Conservation (phyloP, 2,888 invertebrate species). For the Pristionchus entomophagus region DNA sequence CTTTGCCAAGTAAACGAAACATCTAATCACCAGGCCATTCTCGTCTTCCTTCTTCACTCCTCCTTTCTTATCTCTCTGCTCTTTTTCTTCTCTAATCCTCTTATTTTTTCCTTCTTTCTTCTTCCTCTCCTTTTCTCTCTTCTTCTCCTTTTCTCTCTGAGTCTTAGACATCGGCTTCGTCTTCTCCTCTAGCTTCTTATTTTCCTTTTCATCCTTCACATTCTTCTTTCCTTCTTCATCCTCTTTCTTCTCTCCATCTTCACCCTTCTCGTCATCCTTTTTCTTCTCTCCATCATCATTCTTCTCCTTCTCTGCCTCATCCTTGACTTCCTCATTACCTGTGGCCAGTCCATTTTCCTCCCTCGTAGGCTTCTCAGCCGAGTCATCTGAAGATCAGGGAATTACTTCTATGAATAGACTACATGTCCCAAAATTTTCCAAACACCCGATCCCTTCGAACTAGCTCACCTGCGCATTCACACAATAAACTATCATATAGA, state of each 20-base stretch:
- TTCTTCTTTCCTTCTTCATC: neutral
- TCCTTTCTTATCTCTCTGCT: no score
- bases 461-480: no score
- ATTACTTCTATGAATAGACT: neutral
- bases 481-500: no score
- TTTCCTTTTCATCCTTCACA: neutral
- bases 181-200: neutral
- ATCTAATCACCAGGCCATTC: no score
- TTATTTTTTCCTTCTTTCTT: neutral
- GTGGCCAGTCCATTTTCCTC: neutral
- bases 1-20: no score
- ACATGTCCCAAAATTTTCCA: neutral
- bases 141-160: neutral
- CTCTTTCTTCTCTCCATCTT: neutral
- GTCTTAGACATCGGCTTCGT: neutral
- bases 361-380: neutral
- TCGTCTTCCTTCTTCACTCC: no score
- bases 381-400: neutral
- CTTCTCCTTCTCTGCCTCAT: neutral
- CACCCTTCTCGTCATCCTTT: neutral
- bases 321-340: neutral
- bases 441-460: no score
- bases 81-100: neutral
- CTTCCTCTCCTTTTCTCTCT: neutral
- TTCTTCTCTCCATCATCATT: neutral